Evolutionary conservation across 2,797 vertebrate genomes (phyloP).

Genomic region (Benthosema pterotum): DNA sequence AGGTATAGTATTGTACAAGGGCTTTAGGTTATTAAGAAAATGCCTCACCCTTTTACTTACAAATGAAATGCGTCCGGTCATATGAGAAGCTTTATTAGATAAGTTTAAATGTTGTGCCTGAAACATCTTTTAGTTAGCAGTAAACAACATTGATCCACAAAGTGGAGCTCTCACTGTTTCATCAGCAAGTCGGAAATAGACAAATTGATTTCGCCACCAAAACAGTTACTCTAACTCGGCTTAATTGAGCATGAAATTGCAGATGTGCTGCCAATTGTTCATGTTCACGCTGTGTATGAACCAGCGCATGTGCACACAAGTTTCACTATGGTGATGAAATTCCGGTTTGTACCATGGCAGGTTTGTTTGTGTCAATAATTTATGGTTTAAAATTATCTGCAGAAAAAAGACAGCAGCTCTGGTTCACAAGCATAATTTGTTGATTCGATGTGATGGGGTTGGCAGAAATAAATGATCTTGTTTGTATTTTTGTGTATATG

Average conservation of each 20-base stretch:
- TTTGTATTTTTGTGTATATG: background rate
- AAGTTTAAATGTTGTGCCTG: background rate
- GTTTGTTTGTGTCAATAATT: conserved; percentile 5
- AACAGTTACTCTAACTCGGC: conserved; percentile 38
- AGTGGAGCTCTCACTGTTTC: conserved; percentile 22
- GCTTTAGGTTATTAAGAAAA: too few species aligned
- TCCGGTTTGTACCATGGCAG: background rate
- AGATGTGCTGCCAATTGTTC: conserved; percentile 11
- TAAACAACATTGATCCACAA: conserved; percentile 4
- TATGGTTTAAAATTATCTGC: conserved; percentile 26
- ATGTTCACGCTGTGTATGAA: conserved; percentile 20
- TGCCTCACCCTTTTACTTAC: too few species aligned
- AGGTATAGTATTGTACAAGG: too few species aligned
- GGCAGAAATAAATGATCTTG: conserved; percentile 6
- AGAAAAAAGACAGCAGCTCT: conserved; percentile 8
- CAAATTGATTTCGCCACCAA: conserved; percentile 40
- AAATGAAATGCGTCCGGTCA: too few species aligned
- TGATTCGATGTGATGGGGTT: background rate
- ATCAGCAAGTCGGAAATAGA: conserved; percentile 48
- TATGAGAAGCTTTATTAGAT: too few species aligned
- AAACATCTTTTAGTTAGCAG: background rate
- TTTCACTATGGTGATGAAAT: background rate
- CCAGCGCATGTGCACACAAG: conserved; percentile 3
- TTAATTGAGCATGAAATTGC: conserved; percentile 71
- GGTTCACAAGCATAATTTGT: conserved; percentile 6